Percentiles rank a stretch among this genome's conserved stretches.
Evolutionary conservation across 2,113 vertebrate species (phyloP).

Genomic region (Heterotilapia buettikoferi): DNA sequence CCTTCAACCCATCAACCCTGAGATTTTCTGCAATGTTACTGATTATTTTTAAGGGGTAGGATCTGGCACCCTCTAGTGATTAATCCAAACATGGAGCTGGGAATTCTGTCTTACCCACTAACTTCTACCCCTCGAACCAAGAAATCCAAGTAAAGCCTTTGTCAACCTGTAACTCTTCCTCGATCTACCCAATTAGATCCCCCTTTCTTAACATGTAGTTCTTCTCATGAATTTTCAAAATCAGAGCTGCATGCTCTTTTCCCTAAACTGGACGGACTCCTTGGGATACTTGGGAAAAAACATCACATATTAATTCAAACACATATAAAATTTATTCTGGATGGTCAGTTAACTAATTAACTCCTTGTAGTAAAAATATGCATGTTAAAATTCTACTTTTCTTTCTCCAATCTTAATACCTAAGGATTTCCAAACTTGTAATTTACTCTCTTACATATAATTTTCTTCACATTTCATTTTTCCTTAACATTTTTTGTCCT

Average conservation of each 20-base stretch:
- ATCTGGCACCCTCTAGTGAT: constrained; percentile 82
- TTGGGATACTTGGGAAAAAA: background rate
- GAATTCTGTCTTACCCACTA: constrained; percentile 73
- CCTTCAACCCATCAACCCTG: constrained; percentile 41
- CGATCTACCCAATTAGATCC: constrained; percentile 1
- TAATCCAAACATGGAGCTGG: constrained; percentile 42
- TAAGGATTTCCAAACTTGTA: background rate
- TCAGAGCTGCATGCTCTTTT: constrained; percentile 8
- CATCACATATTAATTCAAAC: background rate
- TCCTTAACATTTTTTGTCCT: background rate
- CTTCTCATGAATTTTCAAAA: background rate
- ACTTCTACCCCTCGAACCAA: constrained; percentile 56
- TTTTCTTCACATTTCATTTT: constrained; percentile 16
- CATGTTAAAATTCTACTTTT: background rate
- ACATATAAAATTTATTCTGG: background rate
- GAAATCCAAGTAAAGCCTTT: background rate
- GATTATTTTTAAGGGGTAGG: constrained; percentile 85
- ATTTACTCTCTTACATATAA: background rate
- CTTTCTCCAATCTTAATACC: background rate
- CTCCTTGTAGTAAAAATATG: background rate
- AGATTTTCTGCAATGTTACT: constrained; percentile 76
- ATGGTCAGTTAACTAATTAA: background rate
- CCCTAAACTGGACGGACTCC: background rate
- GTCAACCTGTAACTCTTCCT: constrained; percentile 12
- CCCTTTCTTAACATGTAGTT: background rate